Evolutionary conservation across 35 echinoderm and acorn worm species (phyloP), one percentile per base, ranked within the genome.

Genomic region (Ophiothrix spiculata): DNA sequence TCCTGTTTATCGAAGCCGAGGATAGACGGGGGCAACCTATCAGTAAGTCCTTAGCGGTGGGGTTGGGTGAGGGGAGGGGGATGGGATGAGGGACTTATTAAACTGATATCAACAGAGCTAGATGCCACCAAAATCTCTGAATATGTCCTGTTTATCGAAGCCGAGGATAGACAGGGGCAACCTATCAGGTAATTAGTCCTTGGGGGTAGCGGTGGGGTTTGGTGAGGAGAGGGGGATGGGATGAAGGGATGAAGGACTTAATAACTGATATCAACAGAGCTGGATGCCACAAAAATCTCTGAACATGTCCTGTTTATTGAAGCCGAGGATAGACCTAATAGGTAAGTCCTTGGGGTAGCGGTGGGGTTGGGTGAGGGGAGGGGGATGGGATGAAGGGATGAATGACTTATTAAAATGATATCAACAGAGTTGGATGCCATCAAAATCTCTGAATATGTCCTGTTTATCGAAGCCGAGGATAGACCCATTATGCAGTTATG

Each of bases 401-500:
- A n/a, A n/a, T n/a, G n/a, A n/a, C n/a, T n/a, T n/a, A n/a, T n/a
- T n/a, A n/a, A n/a, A n/a, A n/a, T n/a, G n/a, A n/a, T n/a, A n/a
- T n/a, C n/a, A n/a, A n/a, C n/a, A n/a, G n/a, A n/a, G n/a, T n/a
- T n/a, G 25, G 60, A 69, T 69, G 60, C 60, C 2, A 25, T n/a
- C 6, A 69, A 69, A 25, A 10, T 25, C 4, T 28, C 10, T 25
- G 60, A 69, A 25, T 69, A 69, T 69, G 60, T 69, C 10, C 25
- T 69, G 60, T 69, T 69, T 69, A 69, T 69, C 29, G 60, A 69
- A 69, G 60, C 60, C 29, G 10, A 69, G 60, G 60, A 69, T 69
- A 69, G 60, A n/a, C n/a, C n/a, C n/a, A n/a, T n/a, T n/a, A n/a
- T n/a, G n/a, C n/a, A n/a, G n/a, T n/a, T n/a, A n/a, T n/a, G n/a